Base-by-base conservation (phyloP, 2,797 vertebrate genomes). In the Phyllotis vaccarum region DNA sequence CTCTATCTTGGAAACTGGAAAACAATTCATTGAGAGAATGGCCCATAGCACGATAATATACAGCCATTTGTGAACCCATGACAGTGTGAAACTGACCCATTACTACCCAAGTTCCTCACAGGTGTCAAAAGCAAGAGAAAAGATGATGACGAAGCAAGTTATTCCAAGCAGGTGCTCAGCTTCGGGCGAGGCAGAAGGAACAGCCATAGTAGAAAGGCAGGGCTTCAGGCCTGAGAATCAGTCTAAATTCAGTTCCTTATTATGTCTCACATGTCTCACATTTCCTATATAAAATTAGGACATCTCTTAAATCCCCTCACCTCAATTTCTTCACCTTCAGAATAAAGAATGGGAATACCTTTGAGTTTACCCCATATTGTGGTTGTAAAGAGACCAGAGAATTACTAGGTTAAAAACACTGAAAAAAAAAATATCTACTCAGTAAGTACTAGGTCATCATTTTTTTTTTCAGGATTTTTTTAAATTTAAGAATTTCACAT, bases 341-440 rank as follows among this genome's bases (percentile, higher is more conserved):
- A 91, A 79, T 56, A 64, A 60, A 62, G 31, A 83, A 75, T 66
- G 43, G 40, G 58, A 92, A 31, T 40, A 80, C 76, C 70, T n/a
- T 87, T 75, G 29, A 13, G 3, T 10, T 94, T 93, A 72, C 37
- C 12, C 31, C 64, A 75, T 0, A 64, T 12, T 75, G 14, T 54
- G 13, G 40, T 49, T 64, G 0, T 10, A 80, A 90, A 89, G 21
- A 79, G 43, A 37, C 37, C 70, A 64, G 34, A 43, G 40, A 60
- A 40, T 86, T 92, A 60, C 79, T 86, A 82, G 81, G 68, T 29
- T 3, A 6, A 86, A 95, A 89, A 86, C 8, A 94, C 40, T 66
- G 72, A n/a, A 86, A 62, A 49, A 54, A 29, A 66, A 34, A 81
- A 29, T 85, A 86, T n/a, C 7, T 81, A 2, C n/a, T 72, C 31